phyloP scores from a whole-genome alignment of 2,113 vertebrate genomes.

The Cynocephalus volans region DNA sequence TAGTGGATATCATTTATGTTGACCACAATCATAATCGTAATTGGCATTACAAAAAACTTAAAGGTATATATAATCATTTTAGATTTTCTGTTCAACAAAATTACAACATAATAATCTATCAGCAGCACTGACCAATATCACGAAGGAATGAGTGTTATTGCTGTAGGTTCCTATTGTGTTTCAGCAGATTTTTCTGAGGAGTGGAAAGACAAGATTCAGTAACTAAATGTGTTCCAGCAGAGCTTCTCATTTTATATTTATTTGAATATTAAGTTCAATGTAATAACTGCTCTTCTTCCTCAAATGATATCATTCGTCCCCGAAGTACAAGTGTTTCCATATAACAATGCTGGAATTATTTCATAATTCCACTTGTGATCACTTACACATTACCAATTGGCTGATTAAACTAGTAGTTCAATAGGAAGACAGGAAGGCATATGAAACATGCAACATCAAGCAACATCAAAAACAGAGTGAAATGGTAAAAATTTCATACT shows the following conservation, averaged over 20 bases:
- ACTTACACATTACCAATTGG: neutral
- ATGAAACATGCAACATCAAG: neutral
- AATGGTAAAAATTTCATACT: neutral
- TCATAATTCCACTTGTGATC: slow-evolving; percentile 59
- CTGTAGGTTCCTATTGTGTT: slow-evolving; percentile 81
- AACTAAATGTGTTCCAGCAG: slow-evolving; percentile 71
- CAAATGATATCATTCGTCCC: slow-evolving; percentile 69
- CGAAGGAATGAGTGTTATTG: slow-evolving; percentile 76
- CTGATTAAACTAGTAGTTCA: neutral
- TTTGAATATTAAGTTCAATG: slow-evolving; percentile 74
- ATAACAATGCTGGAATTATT: slow-evolving; percentile 51
- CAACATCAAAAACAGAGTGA: neutral
- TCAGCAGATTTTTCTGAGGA: slow-evolving; percentile 64
- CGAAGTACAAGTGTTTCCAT: slow-evolving; percentile 46
- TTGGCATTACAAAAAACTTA: slow-evolving; percentile 67
- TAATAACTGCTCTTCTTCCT: slow-evolving; percentile 78
- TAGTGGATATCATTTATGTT: slow-evolving; percentile 42
- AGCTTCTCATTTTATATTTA: slow-evolving; percentile 72
- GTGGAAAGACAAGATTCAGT: slow-evolving; percentile 63
- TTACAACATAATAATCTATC: slow-evolving; percentile 71
- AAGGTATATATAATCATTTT: slow-evolving; percentile 80
- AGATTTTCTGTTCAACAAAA: slow-evolving; percentile 84
- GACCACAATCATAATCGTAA: slow-evolving; percentile 62
- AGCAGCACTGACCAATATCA: slow-evolving; percentile 71
- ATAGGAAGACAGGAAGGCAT: neutral